Percentiles rank a stretch among this genome's conserved stretches.
Evolutionary conservation across 2,113 vertebrate genomes (phyloP).

Genomic region (Raja brachyura): DNA sequence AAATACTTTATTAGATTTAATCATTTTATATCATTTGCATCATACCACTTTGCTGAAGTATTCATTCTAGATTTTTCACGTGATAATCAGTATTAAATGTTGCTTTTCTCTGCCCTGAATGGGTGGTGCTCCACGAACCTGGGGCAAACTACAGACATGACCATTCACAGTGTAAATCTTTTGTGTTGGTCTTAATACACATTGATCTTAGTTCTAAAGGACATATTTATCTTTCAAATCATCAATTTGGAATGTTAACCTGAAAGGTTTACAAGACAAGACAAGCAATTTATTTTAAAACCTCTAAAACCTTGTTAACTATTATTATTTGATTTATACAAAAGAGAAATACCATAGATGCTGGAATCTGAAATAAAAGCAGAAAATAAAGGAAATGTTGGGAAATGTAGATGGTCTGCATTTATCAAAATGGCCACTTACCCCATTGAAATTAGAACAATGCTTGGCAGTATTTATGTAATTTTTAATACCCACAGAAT

Average conservation of each 20-base stretch:
- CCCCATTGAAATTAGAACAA: not conserved
- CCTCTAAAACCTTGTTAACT: not conserved
- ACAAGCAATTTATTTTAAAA: not conserved
- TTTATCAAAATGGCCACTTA: not conserved
- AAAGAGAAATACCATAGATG: no score
- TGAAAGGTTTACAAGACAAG: not conserved
- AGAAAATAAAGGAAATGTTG: no score
- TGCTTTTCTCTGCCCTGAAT: not conserved
- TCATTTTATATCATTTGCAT: not conserved
- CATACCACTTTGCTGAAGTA: not conserved
- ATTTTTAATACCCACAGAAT: not conserved
- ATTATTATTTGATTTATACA: not conserved
- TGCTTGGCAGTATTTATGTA: not conserved
- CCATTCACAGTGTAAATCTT: not conserved
- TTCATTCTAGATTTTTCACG: not conserved
- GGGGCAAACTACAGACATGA: not conserved
- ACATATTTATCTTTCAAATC: not conserved
- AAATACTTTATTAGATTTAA: not conserved
- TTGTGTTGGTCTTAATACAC: not conserved
- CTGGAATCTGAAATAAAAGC: no score
- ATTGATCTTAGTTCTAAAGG: not conserved
- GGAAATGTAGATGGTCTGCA: not conserved
- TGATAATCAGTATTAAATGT: not conserved
- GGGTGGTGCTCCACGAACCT: not conserved
- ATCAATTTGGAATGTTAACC: not conserved